Conservation (phyloP, 2,888 invertebrate genomes). For the Synanthedon formicaeformis region DNA sequence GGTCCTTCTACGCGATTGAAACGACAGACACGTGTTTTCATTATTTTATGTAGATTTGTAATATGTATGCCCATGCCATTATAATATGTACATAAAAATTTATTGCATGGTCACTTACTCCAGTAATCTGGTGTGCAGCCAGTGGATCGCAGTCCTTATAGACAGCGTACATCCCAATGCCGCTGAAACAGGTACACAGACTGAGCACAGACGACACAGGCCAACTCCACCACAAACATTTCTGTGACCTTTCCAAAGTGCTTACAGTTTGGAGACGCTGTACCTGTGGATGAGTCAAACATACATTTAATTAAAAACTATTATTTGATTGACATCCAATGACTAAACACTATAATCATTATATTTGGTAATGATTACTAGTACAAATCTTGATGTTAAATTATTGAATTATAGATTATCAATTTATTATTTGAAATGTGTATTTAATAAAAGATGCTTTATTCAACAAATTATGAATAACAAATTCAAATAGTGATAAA, state of each 20-base stretch:
- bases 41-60: too few relatives aligned
- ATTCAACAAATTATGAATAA: too few relatives aligned
- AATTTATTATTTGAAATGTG: too few relatives aligned
- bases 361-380: too few relatives aligned
- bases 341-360: too few relatives aligned
- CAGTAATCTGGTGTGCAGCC: slow-evolving; percentile 69
- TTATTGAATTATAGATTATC: too few relatives aligned
- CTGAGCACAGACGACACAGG: slow-evolving; percentile 82
- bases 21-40: too few relatives aligned
- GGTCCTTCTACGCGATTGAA: slow-evolving; percentile 66
- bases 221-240: slow-evolving; percentile 83
- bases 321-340: not conserved
- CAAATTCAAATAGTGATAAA: too few relatives aligned
- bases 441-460: too few relatives aligned
- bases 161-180: slow-evolving; percentile 86
- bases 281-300: slow-evolving; percentile 40
- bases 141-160: slow-evolving; percentile 88
- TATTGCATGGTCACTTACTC: slow-evolving; percentile 28
- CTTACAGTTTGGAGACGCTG: slow-evolving; percentile 80
- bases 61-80: too few relatives aligned
- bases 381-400: too few relatives aligned
- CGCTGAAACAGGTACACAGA: slow-evolving; percentile 79
- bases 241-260: slow-evolving; percentile 77
- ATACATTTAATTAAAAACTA: not conserved
- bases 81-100: too few relatives aligned